phyloP scores from a whole-genome alignment of 2,113 vertebrate species.

The Mus spicilegus region DNA sequence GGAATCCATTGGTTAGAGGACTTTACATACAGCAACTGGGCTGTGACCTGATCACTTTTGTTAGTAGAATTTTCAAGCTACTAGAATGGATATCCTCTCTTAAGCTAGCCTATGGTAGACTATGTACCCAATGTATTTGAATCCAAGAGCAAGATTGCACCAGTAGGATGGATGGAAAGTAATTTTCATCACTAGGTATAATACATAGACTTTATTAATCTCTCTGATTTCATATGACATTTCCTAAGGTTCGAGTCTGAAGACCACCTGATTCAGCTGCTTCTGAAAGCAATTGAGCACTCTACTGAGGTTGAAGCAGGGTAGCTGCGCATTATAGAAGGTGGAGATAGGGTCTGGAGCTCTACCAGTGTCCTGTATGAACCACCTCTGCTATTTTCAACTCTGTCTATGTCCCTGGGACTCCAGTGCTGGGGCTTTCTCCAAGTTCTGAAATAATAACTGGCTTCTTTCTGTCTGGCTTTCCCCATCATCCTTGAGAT shows the following conservation, averaged over 20 bases:
- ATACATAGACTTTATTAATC: not conserved
- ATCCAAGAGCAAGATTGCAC: not conserved
- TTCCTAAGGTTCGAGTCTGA: not conserved
- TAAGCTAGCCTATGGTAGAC: not conserved
- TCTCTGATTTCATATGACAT: not conserved
- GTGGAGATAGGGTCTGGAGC: not conserved
- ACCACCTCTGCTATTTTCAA: not conserved
- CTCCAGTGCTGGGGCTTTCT: not conserved
- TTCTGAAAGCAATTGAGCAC: not conserved
- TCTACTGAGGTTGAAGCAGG: not conserved
- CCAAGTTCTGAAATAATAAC: not conserved
- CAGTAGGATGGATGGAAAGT: not conserved
- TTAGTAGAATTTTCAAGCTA: not conserved
- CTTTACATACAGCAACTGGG: too few relatives aligned
- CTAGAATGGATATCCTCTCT: not conserved
- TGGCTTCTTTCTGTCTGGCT: not conserved
- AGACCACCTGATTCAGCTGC: not conserved
- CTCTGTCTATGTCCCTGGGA: not conserved
- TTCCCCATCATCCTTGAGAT: not conserved
- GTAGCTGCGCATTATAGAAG: not conserved
- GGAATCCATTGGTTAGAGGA: not conserved
- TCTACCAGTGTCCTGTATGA: not conserved
- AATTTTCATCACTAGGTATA: not conserved
- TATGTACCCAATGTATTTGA: not conserved
- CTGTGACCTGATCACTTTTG: not conserved